Conservation (phyloP, 2,113 vertebrate genomes). For the Rhinoderma darwinii region DNA sequence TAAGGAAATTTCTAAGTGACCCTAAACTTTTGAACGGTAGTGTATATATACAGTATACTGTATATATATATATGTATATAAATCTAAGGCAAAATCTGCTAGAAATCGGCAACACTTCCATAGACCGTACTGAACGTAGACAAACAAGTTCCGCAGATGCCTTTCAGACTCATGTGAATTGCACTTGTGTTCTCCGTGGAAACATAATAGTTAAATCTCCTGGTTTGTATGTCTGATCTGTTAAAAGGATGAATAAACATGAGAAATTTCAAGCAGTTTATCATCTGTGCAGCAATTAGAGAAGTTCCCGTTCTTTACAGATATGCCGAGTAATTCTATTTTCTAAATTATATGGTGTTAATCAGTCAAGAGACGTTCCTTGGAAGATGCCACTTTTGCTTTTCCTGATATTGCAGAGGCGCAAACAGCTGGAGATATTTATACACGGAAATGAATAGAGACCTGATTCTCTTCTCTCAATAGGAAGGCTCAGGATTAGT, state of each 20-base stretch:
- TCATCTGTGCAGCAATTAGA: background rate
- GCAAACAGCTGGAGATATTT: background rate
- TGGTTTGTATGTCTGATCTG: background rate
- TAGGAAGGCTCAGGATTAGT: background rate
- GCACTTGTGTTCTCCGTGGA: too few relatives aligned
- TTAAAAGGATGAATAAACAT: conserved; percentile 6
- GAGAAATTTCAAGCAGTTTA: background rate
- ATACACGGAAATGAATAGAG: background rate
- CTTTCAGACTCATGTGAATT: too few relatives aligned
- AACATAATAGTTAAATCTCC: background rate
- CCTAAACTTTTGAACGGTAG: too few relatives aligned
- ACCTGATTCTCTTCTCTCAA: background rate
- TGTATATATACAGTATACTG: too few relatives aligned
- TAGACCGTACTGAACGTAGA: too few relatives aligned
- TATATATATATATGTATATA: too few relatives aligned
- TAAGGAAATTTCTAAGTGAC: too few relatives aligned
- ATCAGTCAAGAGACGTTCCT: background rate
- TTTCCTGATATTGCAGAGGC: conserved; percentile 4
- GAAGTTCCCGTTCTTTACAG: background rate
- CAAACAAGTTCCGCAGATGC: too few relatives aligned
- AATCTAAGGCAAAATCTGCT: too few relatives aligned
- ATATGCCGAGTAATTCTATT: conserved; percentile 16
- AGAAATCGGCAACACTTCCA: too few relatives aligned
- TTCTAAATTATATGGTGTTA: background rate
- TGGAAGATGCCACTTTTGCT: background rate